These are phyloP conservation scores for Thalassoma bifasciatum DNA, from an alignment of 2,113 vertebrate species.

Conservation along the genomic window DNA sequence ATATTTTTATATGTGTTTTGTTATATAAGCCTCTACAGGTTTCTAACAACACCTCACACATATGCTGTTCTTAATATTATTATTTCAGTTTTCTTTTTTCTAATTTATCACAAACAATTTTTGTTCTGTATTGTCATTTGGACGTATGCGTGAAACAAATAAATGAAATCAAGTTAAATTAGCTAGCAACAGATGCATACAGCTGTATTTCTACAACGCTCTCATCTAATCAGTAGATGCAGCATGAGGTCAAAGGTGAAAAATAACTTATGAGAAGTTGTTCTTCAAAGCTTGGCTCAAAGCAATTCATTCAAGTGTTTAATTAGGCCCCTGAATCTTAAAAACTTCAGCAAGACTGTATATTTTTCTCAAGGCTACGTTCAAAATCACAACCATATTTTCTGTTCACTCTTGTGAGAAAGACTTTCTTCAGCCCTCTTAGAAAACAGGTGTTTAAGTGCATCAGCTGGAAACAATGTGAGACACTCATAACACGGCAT, in stretches of 20 bases:
- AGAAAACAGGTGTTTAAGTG: not conserved
- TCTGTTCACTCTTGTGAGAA: not conserved
- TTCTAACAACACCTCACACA: too few species aligned
- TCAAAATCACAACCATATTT: slow-evolving; percentile 14
- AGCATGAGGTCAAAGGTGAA: not conserved
- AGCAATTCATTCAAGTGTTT: not conserved
- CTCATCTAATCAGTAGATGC: not conserved
- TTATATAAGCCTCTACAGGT: too few species aligned
- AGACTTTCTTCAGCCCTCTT: not conserved
- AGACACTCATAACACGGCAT: not conserved
- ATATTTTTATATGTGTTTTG: too few species aligned
- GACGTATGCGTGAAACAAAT: too few species aligned
- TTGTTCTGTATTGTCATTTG: too few species aligned
- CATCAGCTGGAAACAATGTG: not conserved
- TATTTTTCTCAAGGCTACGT: not conserved
- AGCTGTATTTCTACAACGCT: not conserved
- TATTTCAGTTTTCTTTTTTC: too few species aligned
- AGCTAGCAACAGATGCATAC: too few species aligned
- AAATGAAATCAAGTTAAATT: too few species aligned
- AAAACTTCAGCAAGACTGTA: not conserved
- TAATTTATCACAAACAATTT: too few species aligned
- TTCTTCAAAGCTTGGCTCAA: not conserved
- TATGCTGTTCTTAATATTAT: too few species aligned
- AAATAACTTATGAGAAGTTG: not conserved
- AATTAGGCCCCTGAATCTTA: not conserved